phyloP scores from a whole-genome alignment of 2,797 vertebrate species.

The Adelosebastes latens region DNA sequence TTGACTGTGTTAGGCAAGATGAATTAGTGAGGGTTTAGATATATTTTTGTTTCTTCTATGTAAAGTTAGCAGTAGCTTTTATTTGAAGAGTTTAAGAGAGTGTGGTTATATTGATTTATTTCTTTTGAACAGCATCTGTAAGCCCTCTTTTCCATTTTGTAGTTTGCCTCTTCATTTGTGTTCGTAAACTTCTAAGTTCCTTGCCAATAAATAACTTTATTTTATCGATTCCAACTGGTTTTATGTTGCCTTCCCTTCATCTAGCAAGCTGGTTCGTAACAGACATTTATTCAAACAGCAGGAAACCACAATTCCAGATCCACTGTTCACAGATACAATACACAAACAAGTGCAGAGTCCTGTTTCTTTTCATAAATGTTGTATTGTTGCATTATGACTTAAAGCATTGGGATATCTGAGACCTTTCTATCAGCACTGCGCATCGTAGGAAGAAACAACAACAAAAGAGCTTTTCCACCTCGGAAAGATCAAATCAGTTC shows the following conservation, averaged over 20 bases:
- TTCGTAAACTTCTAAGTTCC: background rate
- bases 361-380: slow-evolving; percentile 6
- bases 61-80: background rate
- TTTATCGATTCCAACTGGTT: background rate
- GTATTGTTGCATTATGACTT: background rate
- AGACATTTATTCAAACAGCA: background rate
- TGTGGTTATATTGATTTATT: background rate
- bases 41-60: background rate
- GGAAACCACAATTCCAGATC: background rate
- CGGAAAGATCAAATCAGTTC: slow-evolving; percentile 45
- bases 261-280: rapidly evolving
- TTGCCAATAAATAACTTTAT: background rate
- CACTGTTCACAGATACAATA: background rate
- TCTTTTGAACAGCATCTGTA: background rate
- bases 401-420: background rate
- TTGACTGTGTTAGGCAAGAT: background rate
- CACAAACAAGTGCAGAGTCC: background rate
- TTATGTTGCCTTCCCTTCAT: background rate
- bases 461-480: slow-evolving; percentile 32
- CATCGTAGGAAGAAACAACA: background rate
- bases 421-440: background rate
- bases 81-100: background rate
- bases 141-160: background rate
- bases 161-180: background rate
- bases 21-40: background rate